phyloP scores from a whole-genome alignment of 2,888 invertebrate species.

The Dolomedes plantarius region DNA sequence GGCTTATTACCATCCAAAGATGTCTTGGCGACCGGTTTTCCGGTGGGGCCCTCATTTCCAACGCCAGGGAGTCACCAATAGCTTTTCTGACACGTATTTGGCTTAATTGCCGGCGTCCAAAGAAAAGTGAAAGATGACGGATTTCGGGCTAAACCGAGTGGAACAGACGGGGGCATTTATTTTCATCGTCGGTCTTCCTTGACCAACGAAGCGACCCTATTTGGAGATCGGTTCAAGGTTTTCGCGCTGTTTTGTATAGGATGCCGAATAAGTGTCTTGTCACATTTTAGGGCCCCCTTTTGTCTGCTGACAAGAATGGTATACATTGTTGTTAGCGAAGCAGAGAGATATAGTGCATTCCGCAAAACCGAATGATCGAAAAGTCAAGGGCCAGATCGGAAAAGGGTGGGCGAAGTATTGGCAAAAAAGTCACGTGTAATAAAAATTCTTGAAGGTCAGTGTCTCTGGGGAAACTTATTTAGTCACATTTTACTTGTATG shows the following conservation, averaged over 20 bases:
- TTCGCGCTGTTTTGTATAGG: background rate
- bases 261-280: background rate
- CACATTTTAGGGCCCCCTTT: background rate
- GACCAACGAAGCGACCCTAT: slow-evolving; percentile 47
- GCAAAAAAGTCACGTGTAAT: background rate
- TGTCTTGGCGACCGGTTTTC: background rate
- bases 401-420: background rate
- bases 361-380: background rate
- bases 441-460: background rate
- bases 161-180: slow-evolving; percentile 52
- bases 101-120: slow-evolving; percentile 6
- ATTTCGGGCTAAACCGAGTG: slow-evolving; percentile 31
- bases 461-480: background rate
- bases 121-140: slow-evolving; percentile 47
- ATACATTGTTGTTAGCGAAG: slow-evolving; percentile 5
- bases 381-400: background rate
- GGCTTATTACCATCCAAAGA: background rate
- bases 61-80: background rate
- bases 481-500: no score
- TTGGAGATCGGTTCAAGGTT: background rate
- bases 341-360: background rate
- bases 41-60: background rate
- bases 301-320: background rate
- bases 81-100: slow-evolving; percentile 9
- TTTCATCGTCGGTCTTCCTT: slow-evolving; percentile 46